Evolutionary conservation across 2,113 vertebrate genomes (phyloP).

Genomic region (Psilopsiagon aurifrons): DNA sequence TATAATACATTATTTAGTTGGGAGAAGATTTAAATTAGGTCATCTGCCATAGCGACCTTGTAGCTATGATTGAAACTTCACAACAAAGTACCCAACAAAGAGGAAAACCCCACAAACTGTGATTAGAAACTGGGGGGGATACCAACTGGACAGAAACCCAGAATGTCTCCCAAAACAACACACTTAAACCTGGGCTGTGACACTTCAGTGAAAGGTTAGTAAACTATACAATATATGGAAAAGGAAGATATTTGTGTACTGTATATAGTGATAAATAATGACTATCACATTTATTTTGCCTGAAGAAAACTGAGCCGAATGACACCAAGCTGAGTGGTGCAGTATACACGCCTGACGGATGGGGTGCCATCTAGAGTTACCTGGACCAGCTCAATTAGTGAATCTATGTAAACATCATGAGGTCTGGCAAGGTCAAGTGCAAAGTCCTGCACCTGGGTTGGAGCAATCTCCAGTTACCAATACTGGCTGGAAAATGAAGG

Average conservation of each 20-base stretch:
- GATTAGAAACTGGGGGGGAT: fast-evolving
- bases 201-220: background rate
- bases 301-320: background rate
- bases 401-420: background rate
- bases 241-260: background rate
- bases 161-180: background rate
- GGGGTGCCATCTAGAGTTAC: background rate
- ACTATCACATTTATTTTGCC: background rate
- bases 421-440: background rate
- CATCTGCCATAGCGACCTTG: background rate
- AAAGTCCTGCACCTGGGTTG: background rate
- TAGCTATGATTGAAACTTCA: background rate
- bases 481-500: fast-evolving
- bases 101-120: fast-evolving
- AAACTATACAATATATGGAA: background rate
- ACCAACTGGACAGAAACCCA: background rate
- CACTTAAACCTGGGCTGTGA: background rate
- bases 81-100: background rate
- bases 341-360: fast-evolving
- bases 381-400: background rate
- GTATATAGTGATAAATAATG: background rate
- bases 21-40: background rate
- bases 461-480: background rate
- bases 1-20: background rate
- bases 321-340: background rate